These are phyloP conservation scores for Gadus macrocephalus DNA, from an alignment of 2,113 vertebrate genomes.

Conservation along the genomic window DNA sequence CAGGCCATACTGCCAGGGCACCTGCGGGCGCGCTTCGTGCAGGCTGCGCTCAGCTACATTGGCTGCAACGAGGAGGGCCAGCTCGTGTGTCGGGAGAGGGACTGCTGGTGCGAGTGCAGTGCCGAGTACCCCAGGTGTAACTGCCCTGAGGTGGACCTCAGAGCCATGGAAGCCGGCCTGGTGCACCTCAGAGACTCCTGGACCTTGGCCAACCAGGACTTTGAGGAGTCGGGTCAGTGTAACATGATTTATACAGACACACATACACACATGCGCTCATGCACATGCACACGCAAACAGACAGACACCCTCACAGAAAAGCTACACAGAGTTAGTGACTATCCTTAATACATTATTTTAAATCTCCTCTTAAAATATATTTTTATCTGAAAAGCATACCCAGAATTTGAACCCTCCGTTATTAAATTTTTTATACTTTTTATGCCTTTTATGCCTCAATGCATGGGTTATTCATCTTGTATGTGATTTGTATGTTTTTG, in stretches of 20 bases:
- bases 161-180: constrained; percentile 73
- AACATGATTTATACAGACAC: background rate
- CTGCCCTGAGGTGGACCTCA: constrained; percentile 73
- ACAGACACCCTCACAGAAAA: background rate
- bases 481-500: no score
- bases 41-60: constrained; percentile 79
- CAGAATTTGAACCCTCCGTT: no score
- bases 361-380: no score
- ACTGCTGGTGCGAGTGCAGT: constrained; percentile 79
- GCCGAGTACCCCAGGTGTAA: constrained; percentile 72
- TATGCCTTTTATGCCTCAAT: no score
- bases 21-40: constrained; percentile 71
- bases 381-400: no score
- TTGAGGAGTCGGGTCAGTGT: constrained; percentile 75
- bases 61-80: constrained; percentile 77
- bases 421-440: no score
- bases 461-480: no score
- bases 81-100: constrained; percentile 74
- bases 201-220: constrained; percentile 70
- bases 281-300: background rate
- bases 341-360: no score
- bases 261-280: background rate
- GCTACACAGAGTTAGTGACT: no score
- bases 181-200: constrained; percentile 69
- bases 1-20: constrained; percentile 76